These are phyloP conservation scores for Todus mexicanus DNA, from an alignment of 2,797 vertebrate genomes.

Conservation along the genomic window DNA sequence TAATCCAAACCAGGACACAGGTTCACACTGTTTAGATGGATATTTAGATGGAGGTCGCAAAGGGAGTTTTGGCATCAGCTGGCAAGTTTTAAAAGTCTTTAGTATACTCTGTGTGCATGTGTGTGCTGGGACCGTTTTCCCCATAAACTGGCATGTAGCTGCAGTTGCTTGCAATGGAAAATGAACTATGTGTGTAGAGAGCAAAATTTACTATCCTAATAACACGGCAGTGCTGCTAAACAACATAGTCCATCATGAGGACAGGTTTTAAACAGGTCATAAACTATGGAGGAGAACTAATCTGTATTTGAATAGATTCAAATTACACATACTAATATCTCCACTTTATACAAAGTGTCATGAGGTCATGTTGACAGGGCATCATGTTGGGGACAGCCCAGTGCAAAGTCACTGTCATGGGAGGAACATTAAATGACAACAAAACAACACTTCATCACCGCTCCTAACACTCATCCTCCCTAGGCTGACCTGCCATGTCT, in stretches of 20 bases:
- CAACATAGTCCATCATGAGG: background rate
- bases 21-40: no score
- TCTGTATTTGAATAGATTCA: background rate
- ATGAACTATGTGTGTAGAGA: background rate
- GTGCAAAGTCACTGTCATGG: background rate
- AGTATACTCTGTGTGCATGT: background rate
- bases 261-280: background rate
- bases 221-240: background rate
- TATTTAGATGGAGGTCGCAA: background rate
- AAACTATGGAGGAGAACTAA: background rate
- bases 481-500: background rate
- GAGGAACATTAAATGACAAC: background rate
- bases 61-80: background rate
- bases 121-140: background rate
- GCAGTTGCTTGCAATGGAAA: background rate
- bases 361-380: background rate
- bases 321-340: background rate
- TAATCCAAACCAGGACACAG: no score
- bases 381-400: background rate
- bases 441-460: background rate
- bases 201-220: background rate
- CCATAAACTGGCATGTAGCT: background rate
- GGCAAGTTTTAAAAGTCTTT: background rate
- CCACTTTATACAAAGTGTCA: background rate
- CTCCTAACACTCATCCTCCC: background rate